Evolutionary conservation across 1,140 invertebrate species (phyloP), one percentile per base, ranked within the genome.

Genomic region (Agrypnia vestita): DNA sequence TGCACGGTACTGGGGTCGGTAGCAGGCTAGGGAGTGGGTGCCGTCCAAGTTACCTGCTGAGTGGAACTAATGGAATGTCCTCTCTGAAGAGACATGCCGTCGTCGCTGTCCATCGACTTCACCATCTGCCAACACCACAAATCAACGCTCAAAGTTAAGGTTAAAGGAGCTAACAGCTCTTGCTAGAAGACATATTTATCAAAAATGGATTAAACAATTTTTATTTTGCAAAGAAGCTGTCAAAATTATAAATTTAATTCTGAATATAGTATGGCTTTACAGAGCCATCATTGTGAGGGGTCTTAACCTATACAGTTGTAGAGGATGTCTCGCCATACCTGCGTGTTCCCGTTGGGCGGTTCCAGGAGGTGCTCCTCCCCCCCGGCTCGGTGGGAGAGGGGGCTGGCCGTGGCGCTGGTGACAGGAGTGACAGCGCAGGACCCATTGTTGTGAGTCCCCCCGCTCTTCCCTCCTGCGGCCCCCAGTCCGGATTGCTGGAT

Each of bases 351-450:
- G 85, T 86, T 90, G 80, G 91, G 90, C 61, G 90, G 90, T 84
- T 91, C 90, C 44, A 88, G 80, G n/a, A 89, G 81, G 83, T 86
- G 86, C 71, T 89, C 87, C 61, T 88, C 88, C 69, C 87, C 86
- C 21, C 91, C 90, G 25, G 93, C 91, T 82, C 94, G 88, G 35
- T 93, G 91, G 47, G 93, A 94, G 79, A 96, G 93, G 46, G 95
- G 95, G 85, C 95, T 96, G 78, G 95, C 95, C 86, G 95, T 96
- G 64, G 95, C 95, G 86, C 94, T 95, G 47, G 94, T 95, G 12
- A 95, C 94, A 25, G 95, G 95, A 56, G 95, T 96, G 19, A 94
- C 94, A 4, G 93, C 94, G 55, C 94, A 93, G 56, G 93, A 94
- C 81, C 92, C 93, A 87, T 96, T 95, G 46, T 93, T 91, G 61